Base-by-base conservation (phyloP, 2,113 vertebrate species). In the Rhipidura dahli region DNA sequence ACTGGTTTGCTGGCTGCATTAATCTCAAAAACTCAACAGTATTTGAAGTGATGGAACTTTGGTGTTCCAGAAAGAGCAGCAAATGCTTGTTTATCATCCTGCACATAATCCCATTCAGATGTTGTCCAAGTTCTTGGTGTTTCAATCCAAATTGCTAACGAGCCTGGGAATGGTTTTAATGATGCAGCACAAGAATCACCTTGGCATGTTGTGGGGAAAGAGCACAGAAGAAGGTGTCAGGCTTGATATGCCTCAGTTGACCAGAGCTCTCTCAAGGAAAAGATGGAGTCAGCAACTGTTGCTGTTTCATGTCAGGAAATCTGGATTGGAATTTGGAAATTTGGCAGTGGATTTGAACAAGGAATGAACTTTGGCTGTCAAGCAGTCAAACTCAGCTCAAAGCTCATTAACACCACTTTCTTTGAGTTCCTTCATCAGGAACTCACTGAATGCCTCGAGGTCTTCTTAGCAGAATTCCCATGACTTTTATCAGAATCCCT, bases 201-300 rank as follows among this genome's bases (percentile, higher is more conserved):
- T 39, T 31, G 59, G 18, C 54, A n/a, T 56, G 49, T 35, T 73
- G 39, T 49, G 51, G 20, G n/a, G 51, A 51, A 75, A 31, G 45
- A 78, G 47, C 37, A 42, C 35, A 30, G 37, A 60, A 42, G 22
- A 11, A 19, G 0, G 0, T 22, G 51, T 23, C 51, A 71, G 53
- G 54, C 30, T 73, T 68, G 23, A 49, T 42, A 53, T 35, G n/a
- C 26, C 35, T 47, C 87, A 64, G 22, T 68, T 85, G 61, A 26
- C 16, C 78, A 87, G 49, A 69, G 22, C 6, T 4, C 27, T 9
- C 54, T 69, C 39, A 31, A 10, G 66, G 39, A 72, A 51, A 63
- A 83, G 16, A 1, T 54, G 31, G 10, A 40, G 39, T 63, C 42
- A 76, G 35, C 37, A 78, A 28, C 21, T 31, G 13, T 17, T 72